Evolutionary conservation across 1,140 invertebrate species (phyloP).

Genomic region (Solenopsis fugax): DNA sequence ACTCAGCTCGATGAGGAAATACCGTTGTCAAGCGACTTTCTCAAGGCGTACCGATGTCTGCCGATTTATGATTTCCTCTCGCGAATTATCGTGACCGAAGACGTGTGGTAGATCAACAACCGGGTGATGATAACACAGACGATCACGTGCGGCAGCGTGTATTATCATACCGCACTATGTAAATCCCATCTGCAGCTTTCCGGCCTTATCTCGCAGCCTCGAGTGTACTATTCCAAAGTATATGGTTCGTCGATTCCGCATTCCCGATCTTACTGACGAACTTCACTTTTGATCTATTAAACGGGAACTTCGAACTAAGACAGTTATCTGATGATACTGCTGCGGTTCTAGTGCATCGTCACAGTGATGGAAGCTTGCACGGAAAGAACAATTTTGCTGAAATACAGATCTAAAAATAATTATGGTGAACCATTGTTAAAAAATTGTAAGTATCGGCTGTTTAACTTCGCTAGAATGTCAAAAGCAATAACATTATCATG

Average conservation of each 20-base stretch:
- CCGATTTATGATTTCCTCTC: constrained; percentile 29
- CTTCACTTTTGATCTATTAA: background rate
- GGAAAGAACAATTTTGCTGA: too few relatives aligned
- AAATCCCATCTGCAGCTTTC: background rate
- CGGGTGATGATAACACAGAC: background rate
- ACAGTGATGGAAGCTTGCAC: too few relatives aligned
- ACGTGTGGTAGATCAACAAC: constrained; percentile 44
- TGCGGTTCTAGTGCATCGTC: background rate
- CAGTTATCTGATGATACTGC: too few relatives aligned
- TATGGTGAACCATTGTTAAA: too few relatives aligned
- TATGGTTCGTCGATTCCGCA: background rate
- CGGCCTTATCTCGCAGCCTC: constrained; percentile 12
- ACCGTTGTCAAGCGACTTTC: too few relatives aligned
- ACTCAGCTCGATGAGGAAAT: background rate
- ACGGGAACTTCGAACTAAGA: background rate
- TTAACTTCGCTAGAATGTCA: too few relatives aligned
- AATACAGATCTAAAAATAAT: too few relatives aligned
- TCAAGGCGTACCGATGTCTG: constrained; percentile 23
- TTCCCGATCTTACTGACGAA: background rate
- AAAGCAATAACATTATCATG: too few relatives aligned
- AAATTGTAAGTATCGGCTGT: too few relatives aligned
- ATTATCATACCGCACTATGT: constrained; percentile 17
- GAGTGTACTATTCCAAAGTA: background rate
- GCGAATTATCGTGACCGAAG: background rate
- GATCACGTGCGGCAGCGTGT: background rate